Evolutionary conservation across 2,888 invertebrate species (phyloP), one percentile per base, ranked within the genome.

Genomic region (Leptopilina syphax): DNA sequence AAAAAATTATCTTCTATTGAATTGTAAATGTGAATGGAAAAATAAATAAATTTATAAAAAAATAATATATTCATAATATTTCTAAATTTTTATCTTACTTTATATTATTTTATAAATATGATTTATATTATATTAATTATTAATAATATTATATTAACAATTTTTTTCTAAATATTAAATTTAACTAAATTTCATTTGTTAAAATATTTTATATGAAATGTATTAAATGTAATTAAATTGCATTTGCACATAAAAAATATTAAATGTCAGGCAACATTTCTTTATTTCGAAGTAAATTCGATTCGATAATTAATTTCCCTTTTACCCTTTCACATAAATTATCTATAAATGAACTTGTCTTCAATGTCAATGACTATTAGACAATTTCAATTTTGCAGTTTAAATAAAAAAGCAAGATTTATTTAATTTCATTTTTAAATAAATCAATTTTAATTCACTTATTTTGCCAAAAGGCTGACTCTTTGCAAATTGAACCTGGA

Each of bases 401-500:
- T 9, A n/a, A 57, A 73, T 18, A 63, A 63, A 3, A 63, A 63
- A 24, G 63, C 7, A 18, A 18, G 6, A 24, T 9, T 50, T 50
- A 4, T 24, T 18, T 63, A 34, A 34, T n/a, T 18, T 18, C 18
- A 18, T 18, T 60, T n/a, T 54, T 6, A 70, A 73, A n/a, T 57
- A 54, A 34, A 41, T 9, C 34, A 18, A 54, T 27, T 9, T 27
- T 57, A 57, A 27, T 70, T 50, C 70, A 13, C 27, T n/a, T 57
- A 7, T 57, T 34, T 4, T 54, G 54, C 70, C 54, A 70, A 34
- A 57, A 8, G 34, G 57, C 57, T 57, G 54, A 57, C 34, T 27
- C 18, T 44, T 50, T 13, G 70, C 27, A 70, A 54, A 27, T 8
- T 50, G n/a, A 73, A 73, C 73, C 73, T 73, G 73, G 44, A 73